Base-by-base conservation (phyloP, 2,797 vertebrate species). In the Pogonophryne albipinna region DNA sequence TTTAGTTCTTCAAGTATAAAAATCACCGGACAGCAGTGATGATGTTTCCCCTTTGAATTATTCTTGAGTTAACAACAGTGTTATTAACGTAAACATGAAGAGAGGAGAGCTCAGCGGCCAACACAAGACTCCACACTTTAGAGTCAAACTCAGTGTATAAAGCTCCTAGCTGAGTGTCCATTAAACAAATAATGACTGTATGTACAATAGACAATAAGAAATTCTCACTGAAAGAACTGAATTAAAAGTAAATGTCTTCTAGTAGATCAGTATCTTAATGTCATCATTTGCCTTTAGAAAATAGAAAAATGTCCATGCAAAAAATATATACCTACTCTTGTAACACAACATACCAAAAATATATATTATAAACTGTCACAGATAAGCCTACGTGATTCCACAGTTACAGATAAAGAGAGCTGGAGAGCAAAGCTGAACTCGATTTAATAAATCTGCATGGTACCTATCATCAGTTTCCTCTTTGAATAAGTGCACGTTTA, bases 311-410 rank as follows among this genome's bases (percentile, higher is more conserved):
- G 75, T 81, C 73, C 94, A 95, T 96, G 95, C 95, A 93, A 95
- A 95, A 94, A 94, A 93, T 93, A 95, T 94, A 93, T 94, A 94
- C 91, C 90, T 92, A 91, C 74, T 93, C 86, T 93, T 83, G 82
- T 92, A 93, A 94, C 89, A 91, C 93, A 94, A 94, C 88, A 94
- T 94, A 94, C 91, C 90, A 94, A 94, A 95, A 95, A 96, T 94
- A 95, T 93, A 94, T 94, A 89, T 93, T 91, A 85, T 89, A 95
- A 94, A 91, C 88, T 71, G 78, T 90, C 78, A 82, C 77, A 31
- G 79, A 82, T 86, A 70, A 74, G 83, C 83, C 76, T 87, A 90
- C 63, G 66, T 84, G 66, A 82, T 63, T 74, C 76, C 76, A 71
- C 66, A 73, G 75, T 71, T 87, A 82, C 80, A 89, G 81, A 87